These are phyloP conservation scores for Erythrocebus patas DNA, from an alignment of 2,113 vertebrate species.

Conservation along the genomic window DNA sequence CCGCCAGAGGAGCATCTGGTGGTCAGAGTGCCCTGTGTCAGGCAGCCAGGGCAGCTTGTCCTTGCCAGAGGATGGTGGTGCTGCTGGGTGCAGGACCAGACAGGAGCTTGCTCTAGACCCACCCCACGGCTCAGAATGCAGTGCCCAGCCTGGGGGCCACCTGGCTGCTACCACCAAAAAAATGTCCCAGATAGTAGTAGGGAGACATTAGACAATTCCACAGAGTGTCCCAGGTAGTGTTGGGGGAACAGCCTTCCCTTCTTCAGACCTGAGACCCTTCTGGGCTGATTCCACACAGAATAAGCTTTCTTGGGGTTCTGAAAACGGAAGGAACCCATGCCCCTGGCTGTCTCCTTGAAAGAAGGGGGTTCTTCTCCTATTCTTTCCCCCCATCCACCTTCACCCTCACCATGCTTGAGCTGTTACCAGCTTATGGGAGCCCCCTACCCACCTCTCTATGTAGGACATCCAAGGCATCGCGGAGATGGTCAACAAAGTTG, in stretches of 20 bases:
- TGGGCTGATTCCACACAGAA: background rate
- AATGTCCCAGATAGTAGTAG: background rate
- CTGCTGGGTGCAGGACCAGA: background rate
- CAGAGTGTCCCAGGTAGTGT: background rate
- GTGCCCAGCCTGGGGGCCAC: background rate
- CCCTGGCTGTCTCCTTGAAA: background rate
- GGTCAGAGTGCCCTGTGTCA: background rate
- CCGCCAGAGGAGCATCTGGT: background rate
- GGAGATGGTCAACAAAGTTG: slow-evolving; percentile 86
- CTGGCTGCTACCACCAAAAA: background rate
- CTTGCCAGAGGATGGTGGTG: background rate
- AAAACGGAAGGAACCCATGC: background rate
- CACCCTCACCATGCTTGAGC: background rate
- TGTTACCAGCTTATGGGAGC: background rate
- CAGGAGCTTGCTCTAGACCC: background rate
- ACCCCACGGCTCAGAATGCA: background rate
- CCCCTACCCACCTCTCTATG: slow-evolving; percentile 85
- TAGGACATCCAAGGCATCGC: slow-evolving; percentile 90
- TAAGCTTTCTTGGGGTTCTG: background rate
- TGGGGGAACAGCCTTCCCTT: background rate
- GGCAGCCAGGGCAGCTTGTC: background rate
- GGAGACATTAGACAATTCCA: background rate
- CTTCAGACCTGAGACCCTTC: background rate
- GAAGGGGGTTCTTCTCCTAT: background rate
- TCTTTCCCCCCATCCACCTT: background rate